Conservation (phyloP, 30 jellyfish, hydroid and myxozoan genomes). For the Hydractinia symbiolongicarpus region DNA sequence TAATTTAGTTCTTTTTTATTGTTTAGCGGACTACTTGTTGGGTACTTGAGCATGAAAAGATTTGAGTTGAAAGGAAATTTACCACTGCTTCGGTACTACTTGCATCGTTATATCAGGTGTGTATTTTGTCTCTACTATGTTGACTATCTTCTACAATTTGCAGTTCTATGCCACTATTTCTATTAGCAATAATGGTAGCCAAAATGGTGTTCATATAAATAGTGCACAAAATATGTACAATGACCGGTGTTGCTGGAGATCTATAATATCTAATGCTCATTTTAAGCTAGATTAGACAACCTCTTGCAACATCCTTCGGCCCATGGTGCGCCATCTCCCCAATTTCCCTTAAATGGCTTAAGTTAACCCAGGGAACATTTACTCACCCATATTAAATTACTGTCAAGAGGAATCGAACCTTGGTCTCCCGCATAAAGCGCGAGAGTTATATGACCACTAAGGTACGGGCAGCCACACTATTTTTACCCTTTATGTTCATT, state of each 20-base stretch:
- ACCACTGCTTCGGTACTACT: constrained; percentile 53
- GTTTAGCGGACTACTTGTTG: constrained; percentile 80
- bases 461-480: no score
- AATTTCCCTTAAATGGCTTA: no score
- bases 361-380: no score
- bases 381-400: no score
- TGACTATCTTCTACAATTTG: not conserved
- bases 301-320: not conserved
- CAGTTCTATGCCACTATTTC: not conserved
- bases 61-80: constrained; percentile 37
- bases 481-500: no score
- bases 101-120: constrained; percentile 79
- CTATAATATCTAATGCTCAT: constrained; percentile 45
- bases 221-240: constrained; percentile 52
- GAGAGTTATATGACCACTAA: no score
- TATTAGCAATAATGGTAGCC: not conserved
- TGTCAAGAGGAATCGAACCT: no score
- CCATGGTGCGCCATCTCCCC: no score
- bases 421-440: no score
- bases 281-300: constrained; percentile 43
- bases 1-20: not conserved
- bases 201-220: not conserved
- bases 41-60: constrained; percentile 62
- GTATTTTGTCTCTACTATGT: not conserved
- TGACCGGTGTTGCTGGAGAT: not conserved